phyloP scores from a whole-genome alignment of 2,797 vertebrate genomes.

The Molossus molossus region DNA sequence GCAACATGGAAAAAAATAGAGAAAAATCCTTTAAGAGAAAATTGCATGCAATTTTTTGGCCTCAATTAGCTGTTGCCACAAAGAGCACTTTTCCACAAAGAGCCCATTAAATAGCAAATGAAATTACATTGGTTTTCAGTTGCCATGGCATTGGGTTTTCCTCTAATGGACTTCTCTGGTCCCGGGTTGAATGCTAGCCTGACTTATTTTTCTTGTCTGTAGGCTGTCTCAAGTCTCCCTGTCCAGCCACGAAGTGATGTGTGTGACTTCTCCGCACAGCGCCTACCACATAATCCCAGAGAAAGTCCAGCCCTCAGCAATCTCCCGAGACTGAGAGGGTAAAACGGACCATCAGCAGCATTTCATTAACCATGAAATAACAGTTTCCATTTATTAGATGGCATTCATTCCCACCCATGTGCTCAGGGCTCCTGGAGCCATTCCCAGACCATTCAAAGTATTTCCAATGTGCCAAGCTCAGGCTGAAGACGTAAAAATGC shows the following conservation, averaged over 20 bases:
- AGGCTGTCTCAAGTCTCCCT: conserved; percentile 25
- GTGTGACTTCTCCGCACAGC: conserved; percentile 62
- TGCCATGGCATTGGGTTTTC: conserved; percentile 81
- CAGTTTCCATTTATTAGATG: background rate
- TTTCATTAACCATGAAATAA: conserved; percentile 12
- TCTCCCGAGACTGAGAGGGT: background rate
- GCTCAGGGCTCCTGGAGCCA: background rate
- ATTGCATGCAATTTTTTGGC: conserved; percentile 86
- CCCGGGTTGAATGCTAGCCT: conserved; percentile 56
- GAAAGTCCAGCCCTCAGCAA: background rate
- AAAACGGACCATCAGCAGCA: conserved; percentile 26
- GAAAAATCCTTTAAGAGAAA: conserved; percentile 84
- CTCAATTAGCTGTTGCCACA: conserved; percentile 87
- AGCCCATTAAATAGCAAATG: conserved; percentile 85
- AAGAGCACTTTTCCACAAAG: conserved; percentile 84
- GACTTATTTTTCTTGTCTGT: conserved; percentile 61
- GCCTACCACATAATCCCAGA: background rate
- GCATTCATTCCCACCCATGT: background rate
- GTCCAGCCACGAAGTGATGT: background rate
- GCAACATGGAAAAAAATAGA: conserved; percentile 61
- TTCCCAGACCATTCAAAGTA: background rate
- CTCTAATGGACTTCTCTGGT: conserved; percentile 79
- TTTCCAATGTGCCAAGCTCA: background rate
- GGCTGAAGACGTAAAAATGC: background rate
- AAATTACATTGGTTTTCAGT: conserved; percentile 83